Evolutionary conservation across 2,888 invertebrate species (phyloP), one percentile per base, ranked within the genome.

Genomic region (Aleiodes leptofemur): DNA sequence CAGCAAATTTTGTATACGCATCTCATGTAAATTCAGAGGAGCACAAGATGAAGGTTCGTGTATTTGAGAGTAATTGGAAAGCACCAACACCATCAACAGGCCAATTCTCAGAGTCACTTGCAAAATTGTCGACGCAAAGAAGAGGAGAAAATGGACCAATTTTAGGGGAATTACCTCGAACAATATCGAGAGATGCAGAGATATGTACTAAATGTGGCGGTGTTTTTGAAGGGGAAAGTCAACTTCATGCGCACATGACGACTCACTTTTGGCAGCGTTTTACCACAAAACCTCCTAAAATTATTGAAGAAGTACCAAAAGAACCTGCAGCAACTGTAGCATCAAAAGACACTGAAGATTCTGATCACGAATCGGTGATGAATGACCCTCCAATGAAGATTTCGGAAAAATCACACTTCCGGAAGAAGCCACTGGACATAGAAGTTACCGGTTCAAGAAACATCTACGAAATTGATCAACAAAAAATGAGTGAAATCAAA

Each of bases 401-500:
- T 13, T 11, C 23, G 11, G 0, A 34, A 31, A 14, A 4, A 14
- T 14, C 3, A 7, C 16, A 23, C 1, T 64, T 11, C 23, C 29
- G n/a, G 3, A 23, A 23, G 23, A 38, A 48, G 23, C n/a, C 61
- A 56, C n/a, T 51, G 48, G 23, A 68, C 64, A 53, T 50, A 29
- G 38, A 16, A 4, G 16, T 64, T n/a, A 16, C 31, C 9, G 51
- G 48, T 29, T 34, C 48, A 13, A 4, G 29, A 0, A 9, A 75
- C 8, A 78, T 81, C 23, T 81, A 78, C 73, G 56, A 76, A 4
- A 59, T 78, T 31, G 55, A 73, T 3, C 66, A 76, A 2, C 72
- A 77, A 14, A 61, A 64, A 13, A 13, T 55, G 8, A 7, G 13
- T 1, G 66, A 76, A 0, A 34, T 74, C 1, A 56, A 74, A 29